Evolutionary conservation across 2,113 vertebrate genomes (phyloP).

Genomic region (Bambusicola thoracicus): DNA sequence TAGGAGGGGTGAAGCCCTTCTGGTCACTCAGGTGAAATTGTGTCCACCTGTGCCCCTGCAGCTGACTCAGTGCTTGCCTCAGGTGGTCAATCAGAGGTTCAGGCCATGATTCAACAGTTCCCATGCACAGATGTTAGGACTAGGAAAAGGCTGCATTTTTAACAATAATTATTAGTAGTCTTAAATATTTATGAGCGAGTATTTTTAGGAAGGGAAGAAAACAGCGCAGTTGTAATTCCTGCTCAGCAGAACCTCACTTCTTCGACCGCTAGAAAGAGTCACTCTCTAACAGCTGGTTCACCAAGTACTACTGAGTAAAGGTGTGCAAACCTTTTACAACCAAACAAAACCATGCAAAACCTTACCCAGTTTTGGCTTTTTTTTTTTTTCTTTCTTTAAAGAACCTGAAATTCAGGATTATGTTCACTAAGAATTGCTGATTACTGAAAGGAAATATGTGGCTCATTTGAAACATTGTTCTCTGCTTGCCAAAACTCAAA

Average conservation of each 20-base stretch:
- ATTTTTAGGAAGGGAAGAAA: background rate
- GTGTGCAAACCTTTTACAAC: background rate
- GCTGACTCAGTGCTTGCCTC: too few relatives aligned
- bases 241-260: background rate
- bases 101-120: too few relatives aligned
- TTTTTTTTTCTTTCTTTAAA: background rate
- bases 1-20: too few relatives aligned
- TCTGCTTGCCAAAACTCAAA: background rate
- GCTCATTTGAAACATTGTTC: background rate
- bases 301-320: background rate
- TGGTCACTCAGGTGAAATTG: too few relatives aligned
- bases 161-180: background rate
- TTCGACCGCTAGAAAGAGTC: background rate
- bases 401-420: background rate
- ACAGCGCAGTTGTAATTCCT: background rate
- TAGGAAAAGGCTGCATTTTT: background rate
- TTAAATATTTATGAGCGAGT: background rate
- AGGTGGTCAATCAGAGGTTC: too few relatives aligned
- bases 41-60: too few relatives aligned
- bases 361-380: background rate
- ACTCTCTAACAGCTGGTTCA: background rate
- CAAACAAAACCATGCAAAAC: background rate
- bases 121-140: background rate
- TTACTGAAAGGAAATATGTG: background rate
- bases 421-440: background rate